Conservation (phyloP, 2,797 vertebrate genomes). For the Anolis apletophallus region DNA sequence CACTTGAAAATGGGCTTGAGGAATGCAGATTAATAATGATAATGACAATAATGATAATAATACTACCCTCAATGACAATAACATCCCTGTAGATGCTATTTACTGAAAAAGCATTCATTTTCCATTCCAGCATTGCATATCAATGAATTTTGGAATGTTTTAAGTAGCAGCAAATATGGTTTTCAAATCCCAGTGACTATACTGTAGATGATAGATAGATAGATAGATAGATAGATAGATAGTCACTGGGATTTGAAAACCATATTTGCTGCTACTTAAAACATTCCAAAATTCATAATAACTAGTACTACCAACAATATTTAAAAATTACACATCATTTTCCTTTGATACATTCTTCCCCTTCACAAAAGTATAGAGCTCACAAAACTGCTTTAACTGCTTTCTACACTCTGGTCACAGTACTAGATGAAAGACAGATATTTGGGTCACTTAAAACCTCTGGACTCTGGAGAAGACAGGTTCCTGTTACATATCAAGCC, state of each 20-base stretch:
- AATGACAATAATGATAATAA: slow-evolving; percentile 14
- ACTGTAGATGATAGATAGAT: too few species aligned
- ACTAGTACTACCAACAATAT: not conserved
- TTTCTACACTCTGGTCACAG: too few species aligned
- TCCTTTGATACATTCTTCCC: not conserved
- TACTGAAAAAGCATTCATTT: slow-evolving; percentile 16
- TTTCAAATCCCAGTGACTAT: slow-evolving; percentile 45
- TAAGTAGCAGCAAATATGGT: not conserved
- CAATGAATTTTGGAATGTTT: slow-evolving; percentile 33
- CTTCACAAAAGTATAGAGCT: too few species aligned
- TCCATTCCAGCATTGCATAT: slow-evolving; percentile 33
- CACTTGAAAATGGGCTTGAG: slow-evolving; percentile 54
- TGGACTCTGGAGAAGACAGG: too few species aligned
- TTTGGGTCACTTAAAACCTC: too few species aligned
- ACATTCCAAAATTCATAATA: slow-evolving; percentile 25
- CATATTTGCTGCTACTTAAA: slow-evolving; percentile 2
- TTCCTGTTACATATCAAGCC: not conserved
- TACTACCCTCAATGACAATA: not conserved
- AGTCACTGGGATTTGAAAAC: too few species aligned
- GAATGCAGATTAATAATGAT: slow-evolving; percentile 52
- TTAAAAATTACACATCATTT: not conserved
- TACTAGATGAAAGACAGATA: too few species aligned
- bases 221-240: too few species aligned
- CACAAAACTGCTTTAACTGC: too few species aligned
- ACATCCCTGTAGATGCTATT: not conserved